phyloP scores from a whole-genome alignment of 2,797 vertebrate genomes.

The Urophycis tenuis region DNA sequence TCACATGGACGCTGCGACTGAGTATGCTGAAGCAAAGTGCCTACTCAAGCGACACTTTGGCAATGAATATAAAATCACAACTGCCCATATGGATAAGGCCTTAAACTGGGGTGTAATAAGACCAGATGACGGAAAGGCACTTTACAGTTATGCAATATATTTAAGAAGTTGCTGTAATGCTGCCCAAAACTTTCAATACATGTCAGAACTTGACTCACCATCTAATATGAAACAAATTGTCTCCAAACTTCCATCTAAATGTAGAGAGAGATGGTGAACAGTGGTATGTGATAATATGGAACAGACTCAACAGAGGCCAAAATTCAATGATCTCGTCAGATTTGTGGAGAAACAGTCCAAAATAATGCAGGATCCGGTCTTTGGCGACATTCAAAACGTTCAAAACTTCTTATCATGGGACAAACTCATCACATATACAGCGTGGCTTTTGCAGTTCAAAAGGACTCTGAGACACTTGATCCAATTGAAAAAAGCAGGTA shows the following conservation, averaged over 20 bases:
- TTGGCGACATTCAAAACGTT: background rate
- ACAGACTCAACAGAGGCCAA: background rate
- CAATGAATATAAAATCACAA: slow-evolving; percentile 6
- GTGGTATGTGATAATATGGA: slow-evolving; percentile 3
- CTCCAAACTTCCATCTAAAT: slow-evolving; percentile 11
- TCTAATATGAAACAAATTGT: slow-evolving; percentile 5
- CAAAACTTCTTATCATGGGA: slow-evolving; percentile 1
- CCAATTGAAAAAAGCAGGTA: background rate
- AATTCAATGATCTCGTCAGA: slow-evolving; percentile 3
- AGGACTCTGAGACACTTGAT: background rate
- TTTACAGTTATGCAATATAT: slow-evolving; percentile 8
- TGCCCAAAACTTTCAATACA: slow-evolving; percentile 4
- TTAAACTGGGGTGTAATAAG: slow-evolving; percentile 5
- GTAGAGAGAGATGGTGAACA: slow-evolving; percentile 8
- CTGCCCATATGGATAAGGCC: slow-evolving; percentile 14
- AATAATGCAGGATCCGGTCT: slow-evolving; percentile 4
- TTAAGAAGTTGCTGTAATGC: slow-evolving; percentile 14
- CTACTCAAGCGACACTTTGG: slow-evolving; percentile 9
- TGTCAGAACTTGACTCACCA: slow-evolving; percentile 11
- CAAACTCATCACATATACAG: background rate
- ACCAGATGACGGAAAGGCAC: slow-evolving; percentile 11
- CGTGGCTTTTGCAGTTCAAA: slow-evolving; percentile 4
- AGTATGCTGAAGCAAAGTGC: slow-evolving; percentile 1
- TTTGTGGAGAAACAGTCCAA: slow-evolving; percentile 7
- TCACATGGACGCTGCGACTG: background rate